These are phyloP conservation scores for Formica aserva DNA, from an alignment of 2,888 invertebrate species.

Conservation along the genomic window DNA sequence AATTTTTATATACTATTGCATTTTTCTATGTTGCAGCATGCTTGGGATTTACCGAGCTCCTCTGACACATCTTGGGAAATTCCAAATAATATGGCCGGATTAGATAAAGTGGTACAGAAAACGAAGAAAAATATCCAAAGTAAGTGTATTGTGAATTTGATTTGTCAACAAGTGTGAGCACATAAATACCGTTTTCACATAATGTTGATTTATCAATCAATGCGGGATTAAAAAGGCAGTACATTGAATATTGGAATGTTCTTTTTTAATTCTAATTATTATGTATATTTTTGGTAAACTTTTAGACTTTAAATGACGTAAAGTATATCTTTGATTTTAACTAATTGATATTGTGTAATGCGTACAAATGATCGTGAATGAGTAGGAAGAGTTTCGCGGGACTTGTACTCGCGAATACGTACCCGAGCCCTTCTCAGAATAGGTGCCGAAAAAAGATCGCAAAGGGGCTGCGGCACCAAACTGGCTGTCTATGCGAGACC, in stretches of 20 bases:
- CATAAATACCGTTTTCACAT: neutral
- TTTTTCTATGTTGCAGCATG: conserved; percentile 86
- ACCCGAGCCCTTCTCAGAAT: conserved; percentile 25
- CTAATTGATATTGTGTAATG: neutral
- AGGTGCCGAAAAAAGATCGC: conserved; percentile 43
- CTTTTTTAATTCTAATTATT: neutral
- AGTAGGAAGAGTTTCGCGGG: neutral
- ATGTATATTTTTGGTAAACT: neutral
- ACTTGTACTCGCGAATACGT: neutral
- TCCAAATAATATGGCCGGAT: conserved; percentile 87
- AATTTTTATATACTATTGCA: neutral
- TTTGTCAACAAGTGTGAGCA: neutral
- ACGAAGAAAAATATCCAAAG: conserved; percentile 72
- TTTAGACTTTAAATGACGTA: neutral
- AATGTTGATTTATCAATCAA: neutral
- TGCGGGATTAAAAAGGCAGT: neutral
- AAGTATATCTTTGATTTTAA: neutral
- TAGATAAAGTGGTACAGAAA: conserved; percentile 87
- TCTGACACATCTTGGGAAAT: conserved; percentile 84
- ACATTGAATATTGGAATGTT: neutral
- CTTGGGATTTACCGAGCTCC: conserved; percentile 87
- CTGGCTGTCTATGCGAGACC: conserved; percentile 62
- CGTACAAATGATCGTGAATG: neutral
- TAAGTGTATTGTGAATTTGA: conserved; percentile 62
- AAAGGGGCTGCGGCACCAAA: conserved; percentile 66